phyloP scores from a whole-genome alignment of 2,888 invertebrate species.

The Andricus curvator region DNA sequence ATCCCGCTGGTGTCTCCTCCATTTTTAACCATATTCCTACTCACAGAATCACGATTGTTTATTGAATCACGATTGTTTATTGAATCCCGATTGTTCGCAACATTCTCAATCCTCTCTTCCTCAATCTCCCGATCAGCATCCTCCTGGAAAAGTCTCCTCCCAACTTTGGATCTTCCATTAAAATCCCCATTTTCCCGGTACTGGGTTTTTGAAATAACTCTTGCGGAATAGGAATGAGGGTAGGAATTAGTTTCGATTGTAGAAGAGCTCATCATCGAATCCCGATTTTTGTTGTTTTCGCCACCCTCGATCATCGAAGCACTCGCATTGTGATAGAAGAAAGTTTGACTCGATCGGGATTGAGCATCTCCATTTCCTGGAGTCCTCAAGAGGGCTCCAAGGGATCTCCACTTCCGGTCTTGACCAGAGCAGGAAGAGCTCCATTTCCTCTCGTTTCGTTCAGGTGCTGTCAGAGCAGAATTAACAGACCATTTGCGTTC shows the following conservation, averaged over 20 bases:
- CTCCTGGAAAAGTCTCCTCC: slow-evolving; percentile 70
- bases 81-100: background rate
- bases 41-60: too few relatives aligned
- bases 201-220: slow-evolving; percentile 62
- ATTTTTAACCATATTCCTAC: slow-evolving; percentile 39
- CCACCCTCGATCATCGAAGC: slow-evolving; percentile 70
- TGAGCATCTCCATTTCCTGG: slow-evolving; percentile 64
- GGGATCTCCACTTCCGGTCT: slow-evolving; percentile 78
- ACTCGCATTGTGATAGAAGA: slow-evolving; percentile 70
- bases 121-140: slow-evolving; percentile 57
- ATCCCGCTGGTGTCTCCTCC: slow-evolving; percentile 50
- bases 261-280: slow-evolving; percentile 42
- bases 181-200: slow-evolving; percentile 68
- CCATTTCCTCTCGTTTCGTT: slow-evolving; percentile 68
- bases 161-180: slow-evolving; percentile 67
- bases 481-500: slow-evolving; percentile 71
- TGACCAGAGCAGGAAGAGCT: slow-evolving; percentile 69
- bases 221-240: slow-evolving; percentile 62
- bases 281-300: slow-evolving; percentile 44
- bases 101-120: slow-evolving; percentile 47
- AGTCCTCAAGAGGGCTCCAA: slow-evolving; percentile 77
- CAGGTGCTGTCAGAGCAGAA: slow-evolving; percentile 60
- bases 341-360: slow-evolving; percentile 62
- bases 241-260: slow-evolving; percentile 43
- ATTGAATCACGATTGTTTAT: background rate